phyloP scores from a whole-genome alignment of 2,888 invertebrate species.

The Buathra laborator region DNA sequence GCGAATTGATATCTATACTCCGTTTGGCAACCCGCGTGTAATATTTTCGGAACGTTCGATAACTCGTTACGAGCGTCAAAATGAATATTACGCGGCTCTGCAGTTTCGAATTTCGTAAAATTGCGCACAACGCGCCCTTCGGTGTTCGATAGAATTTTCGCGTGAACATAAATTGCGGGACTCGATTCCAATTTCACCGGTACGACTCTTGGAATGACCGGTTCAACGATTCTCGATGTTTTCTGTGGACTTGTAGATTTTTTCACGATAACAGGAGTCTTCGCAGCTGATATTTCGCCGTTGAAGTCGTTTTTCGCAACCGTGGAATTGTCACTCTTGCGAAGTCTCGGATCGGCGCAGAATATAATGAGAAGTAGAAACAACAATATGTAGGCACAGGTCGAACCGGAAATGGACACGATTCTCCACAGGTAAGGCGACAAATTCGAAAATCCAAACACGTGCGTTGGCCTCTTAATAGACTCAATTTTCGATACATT shows the following conservation, averaged over 20 bases:
- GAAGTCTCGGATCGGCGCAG: slow-evolving; percentile 57
- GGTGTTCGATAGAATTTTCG: slow-evolving; percentile 34
- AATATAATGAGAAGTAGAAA: slow-evolving; percentile 59
- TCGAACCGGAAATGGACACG: slow-evolving; percentile 43
- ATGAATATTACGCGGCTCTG: background rate
- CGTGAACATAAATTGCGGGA: slow-evolving; percentile 45
- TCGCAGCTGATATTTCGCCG: background rate
- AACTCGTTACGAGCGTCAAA: background rate
- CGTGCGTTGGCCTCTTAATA: slow-evolving; percentile 40
- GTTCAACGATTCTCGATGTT: background rate
- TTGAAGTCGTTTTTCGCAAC: background rate
- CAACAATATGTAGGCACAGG: slow-evolving; percentile 54
- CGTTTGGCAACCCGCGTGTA: background rate
- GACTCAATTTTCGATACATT: slow-evolving; percentile 42
- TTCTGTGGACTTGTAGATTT: slow-evolving; percentile 1
- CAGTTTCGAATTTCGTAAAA: slow-evolving; percentile 19
- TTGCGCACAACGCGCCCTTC: slow-evolving; percentile 41
- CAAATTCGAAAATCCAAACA: slow-evolving; percentile 39
- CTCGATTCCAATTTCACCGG: slow-evolving; percentile 39
- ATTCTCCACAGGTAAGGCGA: slow-evolving; percentile 53
- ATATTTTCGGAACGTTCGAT: slow-evolving; percentile 6
- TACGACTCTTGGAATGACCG: slow-evolving; percentile 4
- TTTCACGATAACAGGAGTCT: slow-evolving; percentile 11
- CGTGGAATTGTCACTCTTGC: background rate
- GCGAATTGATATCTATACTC: slow-evolving; percentile 34